Evolutionary conservation across 1,140 invertebrate genomes (phyloP).

Genomic region (Sitodiplosis mosellana): DNA sequence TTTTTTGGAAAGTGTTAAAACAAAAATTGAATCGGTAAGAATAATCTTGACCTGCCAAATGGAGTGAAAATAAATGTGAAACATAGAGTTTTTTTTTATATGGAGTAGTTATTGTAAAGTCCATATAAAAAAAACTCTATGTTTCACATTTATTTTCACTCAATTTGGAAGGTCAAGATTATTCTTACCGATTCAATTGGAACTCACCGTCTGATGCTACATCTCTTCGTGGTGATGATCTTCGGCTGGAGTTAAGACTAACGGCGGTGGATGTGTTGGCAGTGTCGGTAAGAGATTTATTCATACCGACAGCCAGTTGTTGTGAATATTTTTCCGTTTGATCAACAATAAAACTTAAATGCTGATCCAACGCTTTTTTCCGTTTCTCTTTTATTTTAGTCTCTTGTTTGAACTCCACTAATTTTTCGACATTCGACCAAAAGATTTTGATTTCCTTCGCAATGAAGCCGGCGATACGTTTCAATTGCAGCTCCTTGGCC

Average conservation of each 20-base stretch:
- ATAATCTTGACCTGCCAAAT: too few relatives aligned
- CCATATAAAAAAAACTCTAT: too few relatives aligned
- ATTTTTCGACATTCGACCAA: constrained; percentile 93
- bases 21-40: neutral
- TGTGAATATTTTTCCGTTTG: constrained; percentile 97
- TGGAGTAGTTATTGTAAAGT: too few relatives aligned
- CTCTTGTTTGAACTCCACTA: constrained; percentile 90
- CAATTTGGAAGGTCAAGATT: too few relatives aligned
- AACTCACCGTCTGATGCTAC: constrained; percentile 30
- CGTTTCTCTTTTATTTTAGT: constrained; percentile 83
- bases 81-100: too few relatives aligned
- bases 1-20: constrained; percentile 10
- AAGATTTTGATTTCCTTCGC: constrained; percentile 90
- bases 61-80: too few relatives aligned
- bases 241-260: constrained; percentile 24
- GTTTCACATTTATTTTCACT: too few relatives aligned
- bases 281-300: constrained; percentile 13
- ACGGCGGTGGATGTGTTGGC: constrained; percentile 10
- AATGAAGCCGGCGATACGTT: constrained; percentile 71
- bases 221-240: constrained; percentile 24
- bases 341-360: constrained; percentile 95
- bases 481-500: constrained; percentile 70
- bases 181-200: too few relatives aligned
- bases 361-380: constrained; percentile 89
- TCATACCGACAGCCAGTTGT: constrained; percentile 67